These are phyloP conservation scores for Tipula confusa DNA, from an alignment of 2,888 invertebrate genomes.

Conservation along the genomic window DNA sequence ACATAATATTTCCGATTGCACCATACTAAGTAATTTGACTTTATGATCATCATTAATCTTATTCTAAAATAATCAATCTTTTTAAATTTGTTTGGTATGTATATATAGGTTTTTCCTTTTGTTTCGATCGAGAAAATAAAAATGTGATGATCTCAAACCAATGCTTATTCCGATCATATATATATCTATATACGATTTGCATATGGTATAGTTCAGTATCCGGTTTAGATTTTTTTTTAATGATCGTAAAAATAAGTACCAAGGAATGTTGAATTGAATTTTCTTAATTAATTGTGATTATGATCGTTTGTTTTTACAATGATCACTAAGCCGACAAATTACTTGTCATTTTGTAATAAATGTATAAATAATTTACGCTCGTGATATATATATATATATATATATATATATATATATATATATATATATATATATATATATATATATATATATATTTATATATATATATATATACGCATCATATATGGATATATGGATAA, in stretches of 20 bases:
- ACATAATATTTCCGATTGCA: neutral
- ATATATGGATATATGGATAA: too few species aligned
- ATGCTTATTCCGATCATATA: neutral
- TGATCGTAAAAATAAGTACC: neutral
- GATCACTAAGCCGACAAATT: neutral
- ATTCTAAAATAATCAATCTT: neutral
- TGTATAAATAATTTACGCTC: neutral
- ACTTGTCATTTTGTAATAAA: constrained; percentile 6
- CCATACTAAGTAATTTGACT: neutral
- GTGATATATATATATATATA: neutral
- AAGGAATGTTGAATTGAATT: neutral
- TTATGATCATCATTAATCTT: constrained; percentile 8
- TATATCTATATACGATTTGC: neutral
- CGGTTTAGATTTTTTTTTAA: neutral
- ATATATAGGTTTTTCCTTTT: neutral
- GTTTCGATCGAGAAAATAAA: neutral
- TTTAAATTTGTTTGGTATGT: neutral
- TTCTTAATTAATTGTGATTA: neutral
- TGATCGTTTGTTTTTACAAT: neutral
- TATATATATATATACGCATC: too few species aligned
- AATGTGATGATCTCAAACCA: neutral
- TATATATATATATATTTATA: too few species aligned
- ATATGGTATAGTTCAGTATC: neutral
- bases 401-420: too few species aligned
- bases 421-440: too few species aligned